Evolutionary conservation across 2,797 vertebrate genomes (phyloP).

Genomic region (Anguilla anguilla): DNA sequence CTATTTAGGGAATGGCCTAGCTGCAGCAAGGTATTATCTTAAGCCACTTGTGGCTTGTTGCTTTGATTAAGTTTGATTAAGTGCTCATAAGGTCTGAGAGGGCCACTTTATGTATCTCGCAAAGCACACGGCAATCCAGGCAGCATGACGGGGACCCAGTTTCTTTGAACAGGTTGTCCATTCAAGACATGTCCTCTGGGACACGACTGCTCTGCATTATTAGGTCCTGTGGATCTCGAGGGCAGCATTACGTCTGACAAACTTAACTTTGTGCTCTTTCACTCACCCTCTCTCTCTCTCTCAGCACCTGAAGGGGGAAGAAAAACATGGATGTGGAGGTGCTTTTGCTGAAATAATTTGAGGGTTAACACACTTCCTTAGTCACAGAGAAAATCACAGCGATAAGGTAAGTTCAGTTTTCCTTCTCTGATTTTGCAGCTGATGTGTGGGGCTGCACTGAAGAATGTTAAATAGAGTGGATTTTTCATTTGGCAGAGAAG

Average conservation of each 20-base stretch:
- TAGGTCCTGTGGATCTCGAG: neutral
- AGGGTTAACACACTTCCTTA: neutral
- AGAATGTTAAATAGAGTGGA: neutral
- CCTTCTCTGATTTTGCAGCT: neutral
- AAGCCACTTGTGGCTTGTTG: slow-evolving; percentile 72
- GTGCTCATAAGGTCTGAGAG: slow-evolving; percentile 58
- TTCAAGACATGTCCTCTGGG: neutral
- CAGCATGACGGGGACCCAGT: slow-evolving; percentile 1
- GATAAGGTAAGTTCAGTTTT: slow-evolving; percentile 54
- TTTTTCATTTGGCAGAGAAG: neutral
- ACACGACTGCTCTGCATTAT: neutral
- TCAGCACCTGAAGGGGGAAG: neutral
- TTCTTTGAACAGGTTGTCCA: neutral
- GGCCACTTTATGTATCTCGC: slow-evolving; percentile 53
- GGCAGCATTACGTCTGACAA: slow-evolving; percentile 21
- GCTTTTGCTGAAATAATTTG: slow-evolving; percentile 36
- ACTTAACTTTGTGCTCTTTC: neutral
- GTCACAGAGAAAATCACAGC: slow-evolving; percentile 26
- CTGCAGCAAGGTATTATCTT: slow-evolving; percentile 72
- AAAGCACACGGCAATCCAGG: slow-evolving; percentile 30
- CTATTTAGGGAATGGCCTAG: slow-evolving; percentile 56
- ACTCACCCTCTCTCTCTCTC: neutral
- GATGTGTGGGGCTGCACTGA: neutral
- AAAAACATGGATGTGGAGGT: neutral
- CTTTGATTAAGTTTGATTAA: slow-evolving; percentile 75